Conservation (phyloP, 2,113 vertebrate genomes). For the Oenanthe oenanthe region DNA sequence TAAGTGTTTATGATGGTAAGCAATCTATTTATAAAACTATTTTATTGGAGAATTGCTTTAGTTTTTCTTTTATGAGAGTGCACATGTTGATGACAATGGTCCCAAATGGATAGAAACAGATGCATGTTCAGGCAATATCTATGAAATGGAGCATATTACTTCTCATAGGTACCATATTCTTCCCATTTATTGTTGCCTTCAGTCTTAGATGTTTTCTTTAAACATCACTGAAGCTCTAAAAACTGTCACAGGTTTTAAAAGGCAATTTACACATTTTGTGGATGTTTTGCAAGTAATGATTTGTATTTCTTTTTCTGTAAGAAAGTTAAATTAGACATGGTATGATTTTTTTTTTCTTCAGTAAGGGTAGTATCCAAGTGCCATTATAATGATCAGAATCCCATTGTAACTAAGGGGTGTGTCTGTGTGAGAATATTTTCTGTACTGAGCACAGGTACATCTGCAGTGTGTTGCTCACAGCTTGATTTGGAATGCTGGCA, state of each 20-base stretch:
- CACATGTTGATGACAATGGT: neutral
- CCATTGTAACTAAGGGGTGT: neutral
- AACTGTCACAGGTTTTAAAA: neutral
- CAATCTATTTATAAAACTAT: neutral
- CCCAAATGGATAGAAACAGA: neutral
- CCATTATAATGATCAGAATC: neutral
- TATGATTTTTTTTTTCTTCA: neutral
- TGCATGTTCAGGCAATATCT: neutral
- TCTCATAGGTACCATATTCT: neutral
- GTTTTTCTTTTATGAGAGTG: neutral
- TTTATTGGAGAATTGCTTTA: neutral
- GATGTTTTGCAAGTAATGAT: neutral
- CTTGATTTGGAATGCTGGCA: neutral
- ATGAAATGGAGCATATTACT: neutral
- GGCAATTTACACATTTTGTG: neutral
- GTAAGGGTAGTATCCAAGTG: neutral
- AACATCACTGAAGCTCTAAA: neutral
- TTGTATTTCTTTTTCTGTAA: neutral
- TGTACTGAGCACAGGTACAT: neutral
- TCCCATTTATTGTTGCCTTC: neutral
- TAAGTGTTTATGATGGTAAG: neutral
- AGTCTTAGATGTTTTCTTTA: neutral
- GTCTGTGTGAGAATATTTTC: neutral
- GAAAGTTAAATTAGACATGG: accelerated
- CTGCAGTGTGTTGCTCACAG: neutral